These are phyloP conservation scores for Octopus sinensis DNA, from an alignment of 1,140 invertebrate species.

Conservation along the genomic window DNA sequence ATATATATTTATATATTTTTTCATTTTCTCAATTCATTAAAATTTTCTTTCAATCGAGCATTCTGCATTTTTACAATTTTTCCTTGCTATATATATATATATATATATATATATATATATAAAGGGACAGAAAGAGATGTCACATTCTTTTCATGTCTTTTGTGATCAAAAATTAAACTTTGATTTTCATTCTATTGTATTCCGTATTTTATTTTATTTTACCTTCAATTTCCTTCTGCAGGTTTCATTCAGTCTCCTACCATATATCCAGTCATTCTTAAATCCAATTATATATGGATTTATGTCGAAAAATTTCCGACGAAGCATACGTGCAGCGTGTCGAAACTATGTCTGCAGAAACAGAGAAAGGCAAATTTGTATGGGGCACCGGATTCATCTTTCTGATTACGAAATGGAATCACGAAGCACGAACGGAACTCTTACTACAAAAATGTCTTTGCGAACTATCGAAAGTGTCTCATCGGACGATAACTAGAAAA, in stretches of 20 bases:
- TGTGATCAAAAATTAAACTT: too few relatives aligned
- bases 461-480: slow-evolving; percentile 21
- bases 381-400: slow-evolving; percentile 14
- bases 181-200: neutral
- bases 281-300: slow-evolving; percentile 62
- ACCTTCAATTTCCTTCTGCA: slow-evolving; percentile 19
- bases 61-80: too few relatives aligned
- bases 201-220: neutral
- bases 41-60: too few relatives aligned
- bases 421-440: slow-evolving; percentile 25
- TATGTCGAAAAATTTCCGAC: slow-evolving; percentile 60
- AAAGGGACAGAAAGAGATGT: too few relatives aligned
- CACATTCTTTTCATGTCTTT: too few relatives aligned
- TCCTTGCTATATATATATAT: too few relatives aligned
- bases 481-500: slow-evolving; percentile 20
- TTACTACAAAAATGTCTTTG: slow-evolving; percentile 30
- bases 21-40: too few relatives aligned
- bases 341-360: slow-evolving; percentile 24
- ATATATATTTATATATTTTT: too few relatives aligned
- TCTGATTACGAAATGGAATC: slow-evolving; percentile 32
- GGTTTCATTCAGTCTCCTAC: slow-evolving; percentile 38
- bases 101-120: too few relatives aligned
- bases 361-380: slow-evolving; percentile 1
- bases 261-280: slow-evolving; percentile 52
- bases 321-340: slow-evolving; percentile 50